These are phyloP conservation scores for Chaetops frenatus DNA, from an alignment of 2,113 vertebrate species.

Conservation along the genomic window DNA sequence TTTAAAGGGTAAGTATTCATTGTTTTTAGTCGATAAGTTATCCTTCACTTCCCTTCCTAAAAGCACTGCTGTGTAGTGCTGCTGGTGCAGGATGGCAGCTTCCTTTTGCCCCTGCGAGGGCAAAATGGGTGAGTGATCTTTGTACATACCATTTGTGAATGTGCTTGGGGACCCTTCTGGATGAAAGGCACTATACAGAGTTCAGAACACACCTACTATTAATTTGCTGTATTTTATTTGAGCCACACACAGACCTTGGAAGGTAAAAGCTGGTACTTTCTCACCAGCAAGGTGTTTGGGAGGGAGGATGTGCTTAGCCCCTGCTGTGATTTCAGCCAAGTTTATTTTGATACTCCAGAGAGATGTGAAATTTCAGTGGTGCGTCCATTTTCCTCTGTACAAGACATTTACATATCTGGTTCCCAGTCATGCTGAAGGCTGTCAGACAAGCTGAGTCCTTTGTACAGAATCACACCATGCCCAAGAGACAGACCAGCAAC, in stretches of 20 bases:
- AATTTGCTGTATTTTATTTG: not conserved
- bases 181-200: not conserved
- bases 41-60: constrained; percentile 47
- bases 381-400: not conserved
- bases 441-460: not conserved
- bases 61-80: constrained; percentile 45
- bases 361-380: not conserved
- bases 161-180: constrained; percentile 8
- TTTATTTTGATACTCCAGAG: not conserved
- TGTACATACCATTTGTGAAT: not conserved
- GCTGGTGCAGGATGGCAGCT: constrained; percentile 54
- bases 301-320: not conserved
- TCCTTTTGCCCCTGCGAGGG: constrained; percentile 13
- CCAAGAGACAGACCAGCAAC: not conserved
- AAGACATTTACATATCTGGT: not conserved
- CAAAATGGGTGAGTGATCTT: constrained; percentile 48
- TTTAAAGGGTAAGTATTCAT: constrained; percentile 20
- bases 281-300: not conserved
- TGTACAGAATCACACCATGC: not conserved
- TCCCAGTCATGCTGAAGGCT: not conserved
- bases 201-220: not conserved
- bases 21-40: constrained; percentile 31
- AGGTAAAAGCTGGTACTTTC: not conserved
- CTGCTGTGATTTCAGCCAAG: not conserved
- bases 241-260: not conserved